Evolutionary conservation across 2,888 invertebrate species (phyloP), one percentile per base, ranked within the genome.

Genomic region (Crematogaster levior): DNA sequence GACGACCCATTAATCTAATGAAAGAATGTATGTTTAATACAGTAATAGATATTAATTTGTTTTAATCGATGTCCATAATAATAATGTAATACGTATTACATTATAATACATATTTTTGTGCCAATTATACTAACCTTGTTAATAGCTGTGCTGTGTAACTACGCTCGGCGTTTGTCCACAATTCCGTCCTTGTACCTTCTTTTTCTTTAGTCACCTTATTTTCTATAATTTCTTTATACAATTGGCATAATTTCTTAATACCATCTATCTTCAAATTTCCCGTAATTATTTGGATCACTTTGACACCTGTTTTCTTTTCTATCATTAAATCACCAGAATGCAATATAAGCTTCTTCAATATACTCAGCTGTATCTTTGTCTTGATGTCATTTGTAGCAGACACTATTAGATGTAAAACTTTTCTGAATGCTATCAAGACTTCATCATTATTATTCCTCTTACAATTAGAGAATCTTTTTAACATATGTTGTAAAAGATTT

Each of bases 311-410:
- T 43, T 96, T 96, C 94, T 97, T 97, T 90, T 97, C 97, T 85
- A 97, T 96, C 93, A 96, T 96, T 84, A 97, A 96, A 90, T 96
- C 96, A 4, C 97, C 97, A 0, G 97, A 97, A 92, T 96, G 95
- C 61, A 97, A 95, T 12, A 97, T 94, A 1, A 97, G 93, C 89
- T 96, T 96, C 81, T 96, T 96, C 51, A 97, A 93, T 5, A 96
- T 95, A 10, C 95, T 94, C 1, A 97, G 94, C 92, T 96, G 96
- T 1, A 95, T 94, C 87, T 95, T 95, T 48, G 95, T 95, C 43
- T 95, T 94, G 7, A 96, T 94, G 1, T 94, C 93, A 81, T 95
- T 95, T 24, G 96, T 91, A 53, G 95, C 94, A 86, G 95, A 95
- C 10, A 95, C 94, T 46, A 96, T 92, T 68, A 95, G 94, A 87